Conservation (phyloP, 2,888 invertebrate species). For the Harpagoxenus sublaevis region DNA sequence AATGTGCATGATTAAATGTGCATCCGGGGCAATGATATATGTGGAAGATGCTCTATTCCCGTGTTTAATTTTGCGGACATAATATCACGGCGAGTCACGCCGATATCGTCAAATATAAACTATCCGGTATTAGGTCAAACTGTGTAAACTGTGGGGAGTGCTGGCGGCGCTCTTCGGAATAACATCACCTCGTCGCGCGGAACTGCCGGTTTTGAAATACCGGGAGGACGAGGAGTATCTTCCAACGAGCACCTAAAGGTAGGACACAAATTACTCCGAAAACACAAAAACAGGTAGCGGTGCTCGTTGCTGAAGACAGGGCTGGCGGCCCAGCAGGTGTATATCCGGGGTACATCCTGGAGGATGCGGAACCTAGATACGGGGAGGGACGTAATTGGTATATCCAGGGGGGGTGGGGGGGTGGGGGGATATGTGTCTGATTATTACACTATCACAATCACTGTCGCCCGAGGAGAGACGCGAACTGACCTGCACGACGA, state of each 20-base stretch:
- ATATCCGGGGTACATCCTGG: neutral
- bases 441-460: slow-evolving; percentile 30
- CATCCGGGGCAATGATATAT: neutral
- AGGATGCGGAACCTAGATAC: neutral
- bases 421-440: neutral
- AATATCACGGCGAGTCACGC: neutral
- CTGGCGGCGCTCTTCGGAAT: neutral
- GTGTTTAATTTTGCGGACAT: neutral
- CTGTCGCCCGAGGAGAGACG: slow-evolving; percentile 13
- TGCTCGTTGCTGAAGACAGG: neutral
- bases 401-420: too few species aligned
- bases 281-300: neutral
- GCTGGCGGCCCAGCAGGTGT: neutral
- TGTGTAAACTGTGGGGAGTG: neutral
- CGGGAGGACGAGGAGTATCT: neutral
- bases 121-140: slow-evolving; percentile 23
- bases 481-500: slow-evolving; percentile 56
- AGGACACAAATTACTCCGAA: neutral
- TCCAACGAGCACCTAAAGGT: neutral
- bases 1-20: neutral
- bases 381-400: neutral
- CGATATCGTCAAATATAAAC: slow-evolving; percentile 17
- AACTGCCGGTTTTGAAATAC: slow-evolving; percentile 38
- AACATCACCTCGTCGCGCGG: slow-evolving; percentile 10
- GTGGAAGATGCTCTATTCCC: neutral